Percentiles rank a stretch among this genome's conserved stretches.
These are phyloP conservation scores for Pteropus rufus DNA, from an alignment of 2,797 vertebrate genomes.

Conservation along the genomic window DNA sequence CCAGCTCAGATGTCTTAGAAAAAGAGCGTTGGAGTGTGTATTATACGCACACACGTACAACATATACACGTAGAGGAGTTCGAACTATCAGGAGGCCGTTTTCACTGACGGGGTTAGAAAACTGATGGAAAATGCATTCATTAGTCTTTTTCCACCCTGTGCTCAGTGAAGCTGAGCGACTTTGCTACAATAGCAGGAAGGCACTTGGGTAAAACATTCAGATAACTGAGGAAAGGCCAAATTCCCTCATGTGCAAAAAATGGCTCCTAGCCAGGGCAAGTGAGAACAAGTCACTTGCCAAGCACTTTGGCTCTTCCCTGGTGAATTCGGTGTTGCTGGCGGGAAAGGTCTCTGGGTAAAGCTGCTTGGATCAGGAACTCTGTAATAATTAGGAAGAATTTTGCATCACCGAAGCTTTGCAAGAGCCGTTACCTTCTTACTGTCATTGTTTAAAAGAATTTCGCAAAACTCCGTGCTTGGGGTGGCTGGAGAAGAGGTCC, in stretches of 20 bases:
- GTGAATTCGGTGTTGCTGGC: constrained; percentile 60
- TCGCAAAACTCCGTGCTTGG: neutral
- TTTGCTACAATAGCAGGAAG: constrained; percentile 86
- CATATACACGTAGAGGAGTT: neutral
- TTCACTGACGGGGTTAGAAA: constrained; percentile 45
- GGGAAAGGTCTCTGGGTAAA: constrained; percentile 9
- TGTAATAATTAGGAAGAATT: constrained; percentile 72
- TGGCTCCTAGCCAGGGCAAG: constrained; percentile 82
- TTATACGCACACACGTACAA: neutral
- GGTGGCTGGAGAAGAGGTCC: neutral
- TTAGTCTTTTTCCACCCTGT: constrained; percentile 68
- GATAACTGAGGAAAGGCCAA: constrained; percentile 84
- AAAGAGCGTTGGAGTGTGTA: constrained; percentile 28
- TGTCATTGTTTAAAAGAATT: constrained; percentile 42
- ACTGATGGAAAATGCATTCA: constrained; percentile 77
- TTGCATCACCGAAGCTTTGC: constrained; percentile 59
- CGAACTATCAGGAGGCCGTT: constrained; percentile 56
- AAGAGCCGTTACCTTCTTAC: constrained; percentile 39
- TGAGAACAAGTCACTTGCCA: constrained; percentile 76
- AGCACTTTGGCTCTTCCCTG: constrained; percentile 64
- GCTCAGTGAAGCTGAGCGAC: constrained; percentile 71
- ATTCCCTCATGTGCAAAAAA: constrained; percentile 83
- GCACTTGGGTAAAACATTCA: constrained; percentile 85
- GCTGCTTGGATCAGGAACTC: constrained; percentile 65
- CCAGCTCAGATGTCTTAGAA: constrained; percentile 71